Evolutionary conservation across 2,113 vertebrate species (phyloP).

Genomic region (Sarotherodon lohbergeri): DNA sequence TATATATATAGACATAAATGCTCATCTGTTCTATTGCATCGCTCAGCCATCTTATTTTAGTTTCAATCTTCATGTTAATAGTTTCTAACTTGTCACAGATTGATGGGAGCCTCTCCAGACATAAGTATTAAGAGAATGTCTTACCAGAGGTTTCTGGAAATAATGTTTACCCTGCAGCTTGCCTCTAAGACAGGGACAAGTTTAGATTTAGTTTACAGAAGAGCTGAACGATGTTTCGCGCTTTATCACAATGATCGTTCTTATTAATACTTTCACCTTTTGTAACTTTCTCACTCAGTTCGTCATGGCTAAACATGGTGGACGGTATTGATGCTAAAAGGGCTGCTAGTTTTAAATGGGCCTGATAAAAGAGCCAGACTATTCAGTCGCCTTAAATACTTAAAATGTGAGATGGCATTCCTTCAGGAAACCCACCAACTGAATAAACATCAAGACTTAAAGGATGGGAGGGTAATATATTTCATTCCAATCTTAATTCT

Average conservation of each 20-base stretch:
- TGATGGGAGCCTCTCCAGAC: not conserved
- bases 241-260: not conserved
- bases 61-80: not conserved
- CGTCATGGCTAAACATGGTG: not conserved
- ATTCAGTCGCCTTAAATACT: not conserved
- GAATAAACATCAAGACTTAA: not conserved
- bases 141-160: not conserved
- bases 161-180: not conserved
- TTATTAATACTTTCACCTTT: not conserved
- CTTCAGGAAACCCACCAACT: not conserved
- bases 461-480: not conserved
- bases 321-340: not conserved
- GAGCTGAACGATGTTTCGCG: not conserved
- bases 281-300: not conserved
- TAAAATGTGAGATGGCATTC: not conserved
- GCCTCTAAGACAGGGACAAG: not conserved
- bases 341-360: not conserved
- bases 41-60: not conserved
- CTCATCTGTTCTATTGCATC: not conserved
- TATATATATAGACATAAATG: not conserved
- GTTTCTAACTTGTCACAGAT: not conserved
- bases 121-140: not conserved
- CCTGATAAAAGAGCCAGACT: not conserved
- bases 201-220: not conserved
- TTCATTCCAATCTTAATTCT: not conserved